Base-by-base conservation (phyloP, 2,888 invertebrate genomes). In the Chrysotoxum bicinctum region DNA sequence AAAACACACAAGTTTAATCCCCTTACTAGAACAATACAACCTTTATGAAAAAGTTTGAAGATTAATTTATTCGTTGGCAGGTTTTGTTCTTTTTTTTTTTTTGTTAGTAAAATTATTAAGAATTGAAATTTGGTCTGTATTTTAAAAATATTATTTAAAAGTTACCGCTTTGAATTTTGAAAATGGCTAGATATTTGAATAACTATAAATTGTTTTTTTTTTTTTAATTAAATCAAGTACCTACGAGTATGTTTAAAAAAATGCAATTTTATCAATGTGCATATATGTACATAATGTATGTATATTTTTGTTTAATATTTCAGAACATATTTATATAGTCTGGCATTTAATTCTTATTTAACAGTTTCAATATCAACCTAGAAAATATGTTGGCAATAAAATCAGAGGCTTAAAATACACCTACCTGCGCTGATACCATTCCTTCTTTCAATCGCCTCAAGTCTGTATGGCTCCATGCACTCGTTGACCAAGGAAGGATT, bases 381-480 rank as follows among this genome's bases (percentile, higher is more conserved):
- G 3, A 3, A 45, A 9, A 10, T 2, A 3, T 6, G 87, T 88
- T 92, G 90, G n/a, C n/a, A n/a, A n/a, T n/a, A n/a, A n/a, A n/a
- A n/a, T n/a, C n/a, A n/a, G n/a, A n/a, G n/a, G n/a, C n/a, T n/a
- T n/a, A n/a, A n/a, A n/a, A n/a, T n/a, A n/a, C n/a, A n/a, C n/a
- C n/a, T n/a, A 95, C 95, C 94, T 95, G 96, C 19, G 96, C 96
- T 19, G 96, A 95, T 62, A 96, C 94, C 93, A 95, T 94, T 86
- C 96, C 96, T 90, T 95, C 93, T 87, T 94, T 94, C 87, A 96
- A 91, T 68, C 96, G 93, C 23, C 94, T 94, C 88, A 96, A 92
- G 89, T 96, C 96, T 7, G 96, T 96, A 90, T 96, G 96, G 88
- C 95, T 95, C 95, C 95, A 96, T 75, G 94, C 94, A 90, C 94